These are phyloP conservation scores for Drosophila maculinotata DNA, from an alignment of 2,888 invertebrate genomes.

Conservation along the genomic window DNA sequence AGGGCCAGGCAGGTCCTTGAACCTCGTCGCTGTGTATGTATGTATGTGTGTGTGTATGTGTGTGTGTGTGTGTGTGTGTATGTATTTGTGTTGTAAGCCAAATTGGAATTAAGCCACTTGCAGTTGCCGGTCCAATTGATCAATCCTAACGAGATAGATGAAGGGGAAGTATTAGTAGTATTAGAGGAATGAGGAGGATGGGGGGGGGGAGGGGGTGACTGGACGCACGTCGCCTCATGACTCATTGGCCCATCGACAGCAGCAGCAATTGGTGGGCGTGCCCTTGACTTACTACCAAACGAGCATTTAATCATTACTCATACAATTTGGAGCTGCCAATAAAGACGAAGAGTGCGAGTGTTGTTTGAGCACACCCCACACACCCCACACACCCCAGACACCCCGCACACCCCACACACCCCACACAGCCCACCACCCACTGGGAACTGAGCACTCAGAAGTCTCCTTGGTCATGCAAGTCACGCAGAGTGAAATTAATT, in stretches of 20 bases:
- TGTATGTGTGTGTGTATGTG: too few relatives aligned
- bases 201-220: background rate
- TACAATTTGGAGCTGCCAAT: too few relatives aligned
- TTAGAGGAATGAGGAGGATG: background rate
- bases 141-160: slow-evolving; percentile 30
- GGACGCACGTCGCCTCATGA: slow-evolving; percentile 4
- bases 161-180: too few relatives aligned
- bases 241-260: slow-evolving; percentile 15
- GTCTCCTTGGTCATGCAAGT: slow-evolving; percentile 63
- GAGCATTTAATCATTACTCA: too few relatives aligned
- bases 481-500: slow-evolving; percentile 72
- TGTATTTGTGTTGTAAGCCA: background rate
- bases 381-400: too few relatives aligned
- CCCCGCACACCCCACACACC: slow-evolving; percentile 1
- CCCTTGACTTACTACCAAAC: slow-evolving; percentile 19
- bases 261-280: slow-evolving; percentile 20
- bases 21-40: too few relatives aligned
- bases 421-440: slow-evolving; percentile 5
- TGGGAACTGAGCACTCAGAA: background rate
- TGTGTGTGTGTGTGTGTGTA: too few relatives aligned
- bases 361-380: too few relatives aligned
- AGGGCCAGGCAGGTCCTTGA: too few relatives aligned
- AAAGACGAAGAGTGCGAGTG: too few relatives aligned
- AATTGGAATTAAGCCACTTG: slow-evolving; percentile 10
- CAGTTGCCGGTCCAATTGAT: slow-evolving; percentile 35